These are phyloP conservation scores for Psix sp. DNA, from an alignment of 1,140 invertebrate species.

Conservation along the genomic window DNA sequence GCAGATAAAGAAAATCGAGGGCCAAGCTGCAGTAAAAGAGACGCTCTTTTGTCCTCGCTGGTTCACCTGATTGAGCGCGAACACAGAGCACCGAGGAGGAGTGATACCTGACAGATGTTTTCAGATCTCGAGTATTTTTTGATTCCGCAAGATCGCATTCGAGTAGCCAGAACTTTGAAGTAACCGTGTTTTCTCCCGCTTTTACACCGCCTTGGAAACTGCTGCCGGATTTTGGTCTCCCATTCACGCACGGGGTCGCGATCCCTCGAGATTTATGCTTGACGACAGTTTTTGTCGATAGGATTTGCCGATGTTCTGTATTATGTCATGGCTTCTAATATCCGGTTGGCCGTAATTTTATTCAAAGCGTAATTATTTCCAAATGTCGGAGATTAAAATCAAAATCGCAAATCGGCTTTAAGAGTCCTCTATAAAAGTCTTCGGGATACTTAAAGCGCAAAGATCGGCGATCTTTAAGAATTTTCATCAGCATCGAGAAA, in stretches of 20 bases:
- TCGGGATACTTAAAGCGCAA: too few relatives aligned
- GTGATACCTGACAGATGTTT: constrained; percentile 77
- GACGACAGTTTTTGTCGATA: constrained; percentile 27
- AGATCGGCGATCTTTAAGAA: too few relatives aligned
- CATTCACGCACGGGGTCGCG: constrained; percentile 27
- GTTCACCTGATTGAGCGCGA: constrained; percentile 74
- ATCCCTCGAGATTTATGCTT: constrained; percentile 30
- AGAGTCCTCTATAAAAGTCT: too few relatives aligned
- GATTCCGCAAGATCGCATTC: constrained; percentile 65
- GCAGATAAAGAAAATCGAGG: constrained; percentile 13
- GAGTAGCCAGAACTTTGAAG: constrained; percentile 62
- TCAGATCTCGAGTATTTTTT: constrained; percentile 63
- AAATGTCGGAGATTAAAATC: constrained; percentile 49
- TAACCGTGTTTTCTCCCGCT: constrained; percentile 57
- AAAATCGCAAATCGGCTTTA: constrained; percentile 49
- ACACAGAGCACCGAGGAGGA: constrained; percentile 66
- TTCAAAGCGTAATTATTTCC: constrained; percentile 54
- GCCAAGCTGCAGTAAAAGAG: constrained; percentile 36
- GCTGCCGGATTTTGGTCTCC: constrained; percentile 49
- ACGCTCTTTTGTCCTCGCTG: constrained; percentile 44
- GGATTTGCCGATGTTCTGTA: constrained; percentile 15
- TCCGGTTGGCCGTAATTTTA: constrained; percentile 37
- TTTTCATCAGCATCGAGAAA: too few relatives aligned
- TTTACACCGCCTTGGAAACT: constrained; percentile 49
- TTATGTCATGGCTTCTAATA: constrained; percentile 46